Conservation (phyloP, 35 echinoderm and acorn worm genomes). For the Lytechinus variegatus region DNA sequence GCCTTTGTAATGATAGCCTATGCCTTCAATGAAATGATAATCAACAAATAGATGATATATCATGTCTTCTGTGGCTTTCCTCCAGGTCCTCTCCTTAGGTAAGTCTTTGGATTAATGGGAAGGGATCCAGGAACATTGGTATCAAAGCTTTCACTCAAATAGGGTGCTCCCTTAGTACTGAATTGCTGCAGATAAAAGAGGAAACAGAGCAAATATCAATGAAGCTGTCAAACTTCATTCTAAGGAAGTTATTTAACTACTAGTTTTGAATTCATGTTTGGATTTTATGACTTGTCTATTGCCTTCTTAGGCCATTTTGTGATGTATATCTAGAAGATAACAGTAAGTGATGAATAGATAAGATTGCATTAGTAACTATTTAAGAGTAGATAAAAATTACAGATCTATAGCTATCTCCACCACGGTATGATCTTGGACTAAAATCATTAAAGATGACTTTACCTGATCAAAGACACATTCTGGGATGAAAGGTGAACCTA, state of each 20-base stretch:
- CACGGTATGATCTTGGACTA: too few species aligned
- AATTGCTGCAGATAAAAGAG: not conserved
- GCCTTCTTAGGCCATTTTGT: not conserved
- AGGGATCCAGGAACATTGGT: not conserved
- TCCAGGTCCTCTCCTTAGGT: conserved; percentile 13
- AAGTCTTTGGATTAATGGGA: not conserved
- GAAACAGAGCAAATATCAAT: not conserved
- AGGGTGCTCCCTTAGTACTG: not conserved
- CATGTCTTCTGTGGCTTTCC: not conserved
- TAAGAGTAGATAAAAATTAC: too few species aligned
- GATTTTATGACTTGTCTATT: not conserved
- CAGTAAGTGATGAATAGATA: too few species aligned
- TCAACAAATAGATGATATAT: not conserved
- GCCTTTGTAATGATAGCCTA: too few species aligned
- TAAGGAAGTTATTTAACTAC: not conserved
- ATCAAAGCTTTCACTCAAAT: not conserved
- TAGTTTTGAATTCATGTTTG: not conserved
- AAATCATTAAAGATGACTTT: too few species aligned
- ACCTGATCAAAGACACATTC: conserved; percentile 29
- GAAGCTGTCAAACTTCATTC: not conserved
- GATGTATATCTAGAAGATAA: not conserved
- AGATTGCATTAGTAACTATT: too few species aligned
- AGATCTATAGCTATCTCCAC: not conserved
- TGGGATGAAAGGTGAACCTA: conserved; percentile 25
- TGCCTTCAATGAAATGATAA: too few species aligned